Evolutionary conservation across 2,797 vertebrate genomes (phyloP), one percentile per base, ranked within the genome.

Genomic region (Enteromius anoplus): DNA sequence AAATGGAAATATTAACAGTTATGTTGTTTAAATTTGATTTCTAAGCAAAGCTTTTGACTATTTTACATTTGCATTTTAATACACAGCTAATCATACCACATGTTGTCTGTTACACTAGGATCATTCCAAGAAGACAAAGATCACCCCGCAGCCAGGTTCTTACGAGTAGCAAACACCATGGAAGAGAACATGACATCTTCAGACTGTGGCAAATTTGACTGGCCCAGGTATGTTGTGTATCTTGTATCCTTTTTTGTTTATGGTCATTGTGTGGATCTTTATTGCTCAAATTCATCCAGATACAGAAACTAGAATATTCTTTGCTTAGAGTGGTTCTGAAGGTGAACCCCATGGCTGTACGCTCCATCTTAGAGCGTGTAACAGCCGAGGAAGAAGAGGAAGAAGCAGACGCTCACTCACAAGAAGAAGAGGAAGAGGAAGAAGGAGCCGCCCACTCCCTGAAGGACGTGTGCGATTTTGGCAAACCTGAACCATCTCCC

Each of bases 401-500:
- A 70, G 97, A 96, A 19, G 93, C 91, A 14, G 97, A 97, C 60
- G 94, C 95, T 82, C 96, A 94, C 83, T 98, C 96, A 12, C 97
- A 96, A 70, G 98, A 98, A 68, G 95, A 95, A 58, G 98, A 98
- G 79, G 98, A 96, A 11, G 96, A 99, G 76, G 98, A 98, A 86
- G 98, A 98, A 85, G 98, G 97, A 23, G 96, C 95, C 0, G 94
- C 97, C 65, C 98, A 99, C 88, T 99, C 98, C n/a, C 91, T 99
- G 85, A 99, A 99, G 88, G 98, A 98, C 58, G 97, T 99, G 53
- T 99, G 98, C 89, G 98, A 99, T 90, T 96, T 99, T 88, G 95
- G 96, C 88, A 97, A 97, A 91, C 96, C 97, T 34, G 96, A 98
- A 29, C 98, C 98, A 0, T 99, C 98, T 0, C 98, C 98, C 21